Conservation (phyloP, 2,797 vertebrate genomes). For the Rhynchotus rufescens region DNA sequence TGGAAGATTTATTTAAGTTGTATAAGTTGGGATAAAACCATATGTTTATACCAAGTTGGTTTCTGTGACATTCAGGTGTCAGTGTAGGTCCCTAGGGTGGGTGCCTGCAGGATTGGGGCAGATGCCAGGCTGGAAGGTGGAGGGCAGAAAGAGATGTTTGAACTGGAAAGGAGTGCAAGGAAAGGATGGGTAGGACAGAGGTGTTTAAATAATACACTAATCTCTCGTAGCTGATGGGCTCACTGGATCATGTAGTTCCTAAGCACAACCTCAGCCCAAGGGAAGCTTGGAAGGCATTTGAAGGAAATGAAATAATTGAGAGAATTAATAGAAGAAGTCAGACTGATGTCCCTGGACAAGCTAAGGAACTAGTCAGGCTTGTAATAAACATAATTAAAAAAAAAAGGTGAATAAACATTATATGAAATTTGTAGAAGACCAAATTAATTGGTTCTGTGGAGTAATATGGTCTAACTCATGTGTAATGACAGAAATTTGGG, state of each 20-base stretch:
- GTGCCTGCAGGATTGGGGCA: neutral
- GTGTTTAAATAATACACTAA: neutral
- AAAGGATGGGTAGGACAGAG: neutral
- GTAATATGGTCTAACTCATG: neutral
- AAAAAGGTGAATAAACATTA: neutral
- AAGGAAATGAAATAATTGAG: neutral
- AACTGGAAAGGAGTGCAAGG: neutral
- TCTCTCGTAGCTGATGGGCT: neutral
- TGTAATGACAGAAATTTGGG: neutral
- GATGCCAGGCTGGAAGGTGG: neutral
- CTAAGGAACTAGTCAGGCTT: neutral
- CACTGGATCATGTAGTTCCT: neutral
- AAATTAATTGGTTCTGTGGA: neutral
- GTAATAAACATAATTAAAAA: neutral
- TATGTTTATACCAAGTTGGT: neutral
- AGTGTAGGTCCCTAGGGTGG: neutral
- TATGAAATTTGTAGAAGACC: neutral
- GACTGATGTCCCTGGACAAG: neutral
- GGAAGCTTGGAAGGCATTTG: neutral
- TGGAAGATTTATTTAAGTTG: neutral
- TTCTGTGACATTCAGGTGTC: neutral
- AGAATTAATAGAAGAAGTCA: neutral
- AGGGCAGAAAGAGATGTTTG: neutral
- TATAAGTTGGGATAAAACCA: neutral
- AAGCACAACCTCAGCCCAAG: neutral